phyloP scores from a whole-genome alignment of 2,888 invertebrate genomes.

The Nemapogon koenigi region DNA sequence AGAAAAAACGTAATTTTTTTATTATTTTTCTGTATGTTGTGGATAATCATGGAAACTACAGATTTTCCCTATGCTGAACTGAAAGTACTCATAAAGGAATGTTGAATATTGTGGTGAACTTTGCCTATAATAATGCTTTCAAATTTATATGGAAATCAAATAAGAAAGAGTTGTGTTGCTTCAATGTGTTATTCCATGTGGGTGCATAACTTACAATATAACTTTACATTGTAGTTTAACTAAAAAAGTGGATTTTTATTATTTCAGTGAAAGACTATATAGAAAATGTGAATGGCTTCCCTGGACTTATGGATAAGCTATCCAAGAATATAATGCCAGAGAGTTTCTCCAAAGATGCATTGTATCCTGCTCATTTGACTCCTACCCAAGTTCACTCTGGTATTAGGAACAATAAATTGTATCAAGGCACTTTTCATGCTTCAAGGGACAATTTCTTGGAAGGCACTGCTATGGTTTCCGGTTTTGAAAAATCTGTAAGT shows the following conservation, averaged over 20 bases:
- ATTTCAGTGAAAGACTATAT: constrained; percentile 78
- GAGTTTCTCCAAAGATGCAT: constrained; percentile 66
- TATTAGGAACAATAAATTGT: constrained; percentile 74
- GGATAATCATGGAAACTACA: too few relatives aligned
- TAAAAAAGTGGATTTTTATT: background rate
- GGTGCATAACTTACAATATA: too few relatives aligned
- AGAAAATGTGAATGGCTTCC: constrained; percentile 70
- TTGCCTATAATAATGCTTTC: too few relatives aligned
- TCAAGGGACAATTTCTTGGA: constrained; percentile 95
- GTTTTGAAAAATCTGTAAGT: constrained; percentile 79
- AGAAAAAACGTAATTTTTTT: too few relatives aligned
- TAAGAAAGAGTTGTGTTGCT: too few relatives aligned
- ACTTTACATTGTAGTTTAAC: too few relatives aligned
- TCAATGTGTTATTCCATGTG: too few relatives aligned
- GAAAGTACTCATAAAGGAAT: too few relatives aligned
- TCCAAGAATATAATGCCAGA: constrained; percentile 70
- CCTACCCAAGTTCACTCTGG: constrained; percentile 80
- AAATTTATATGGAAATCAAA: too few relatives aligned
- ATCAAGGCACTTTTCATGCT: constrained; percentile 84
- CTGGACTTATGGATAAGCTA: constrained; percentile 82
- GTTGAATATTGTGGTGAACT: too few relatives aligned
- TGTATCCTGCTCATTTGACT: constrained; percentile 87
- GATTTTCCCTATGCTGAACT: too few relatives aligned
- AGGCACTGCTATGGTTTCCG: constrained; percentile 83
- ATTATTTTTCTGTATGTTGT: too few relatives aligned